phyloP scores from a whole-genome alignment of 2,113 vertebrate genomes.

The Xyrauchen texanus region DNA sequence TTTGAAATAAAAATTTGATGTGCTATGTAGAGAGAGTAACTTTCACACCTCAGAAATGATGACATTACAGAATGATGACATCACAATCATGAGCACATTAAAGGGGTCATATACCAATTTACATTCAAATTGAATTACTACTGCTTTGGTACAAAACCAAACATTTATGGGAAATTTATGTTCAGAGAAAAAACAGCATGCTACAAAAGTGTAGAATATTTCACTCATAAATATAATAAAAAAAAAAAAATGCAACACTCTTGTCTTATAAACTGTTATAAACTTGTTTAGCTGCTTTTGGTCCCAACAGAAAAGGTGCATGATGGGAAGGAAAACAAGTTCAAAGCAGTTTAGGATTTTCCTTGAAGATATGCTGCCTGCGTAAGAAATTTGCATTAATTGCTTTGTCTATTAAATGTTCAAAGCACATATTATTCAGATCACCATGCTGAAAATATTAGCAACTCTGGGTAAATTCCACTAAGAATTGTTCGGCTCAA shows the following conservation, averaged over 20 bases:
- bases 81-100: no score
- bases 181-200: no score
- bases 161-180: no score
- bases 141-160: no score
- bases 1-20: no score
- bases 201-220: no score
- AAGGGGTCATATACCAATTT: no score
- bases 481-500: neutral
- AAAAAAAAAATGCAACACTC: neutral
- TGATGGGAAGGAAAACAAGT: slow-evolving; percentile 43
- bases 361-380: slow-evolving; percentile 49
- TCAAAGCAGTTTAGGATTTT: slow-evolving; percentile 43
- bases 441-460: slow-evolving; percentile 32
- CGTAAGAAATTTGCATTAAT: slow-evolving; percentile 61
- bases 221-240: no score
- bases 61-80: no score
- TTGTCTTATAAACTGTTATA: neutral
- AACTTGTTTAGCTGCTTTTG: slow-evolving; percentile 19
- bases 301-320: slow-evolving; percentile 25
- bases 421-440: slow-evolving; percentile 57
- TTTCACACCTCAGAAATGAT: no score
- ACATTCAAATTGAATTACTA: no score
- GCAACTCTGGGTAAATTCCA: slow-evolving; percentile 34
- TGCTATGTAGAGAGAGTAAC: no score
- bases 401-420: slow-evolving; percentile 57